Percentiles rank a stretch among this genome's conserved stretches.
These are phyloP conservation scores for Sweltsa coloradensis DNA, from an alignment of 1,140 invertebrate species.

Conservation along the genomic window DNA sequence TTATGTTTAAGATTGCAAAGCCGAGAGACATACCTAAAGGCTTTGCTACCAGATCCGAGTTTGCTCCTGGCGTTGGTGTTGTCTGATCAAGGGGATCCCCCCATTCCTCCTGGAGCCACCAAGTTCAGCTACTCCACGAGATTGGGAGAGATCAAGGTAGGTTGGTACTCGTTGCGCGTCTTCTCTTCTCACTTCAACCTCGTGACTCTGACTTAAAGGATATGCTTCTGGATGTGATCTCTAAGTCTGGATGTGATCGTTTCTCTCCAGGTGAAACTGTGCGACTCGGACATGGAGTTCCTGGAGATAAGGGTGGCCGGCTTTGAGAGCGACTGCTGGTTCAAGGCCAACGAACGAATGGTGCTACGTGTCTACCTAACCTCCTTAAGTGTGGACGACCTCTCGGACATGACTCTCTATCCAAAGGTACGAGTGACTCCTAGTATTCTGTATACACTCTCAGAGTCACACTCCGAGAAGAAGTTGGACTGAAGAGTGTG, in stretches of 20 bases:
- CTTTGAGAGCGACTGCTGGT: slow-evolving; percentile 61
- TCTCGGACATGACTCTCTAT: slow-evolving; percentile 63
- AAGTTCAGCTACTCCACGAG: slow-evolving; percentile 65
- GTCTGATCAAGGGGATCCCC: slow-evolving; percentile 35
- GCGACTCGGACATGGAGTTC: slow-evolving; percentile 56
- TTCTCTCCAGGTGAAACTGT: no score
- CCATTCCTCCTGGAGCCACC: slow-evolving; percentile 57
- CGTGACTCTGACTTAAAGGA: no score
- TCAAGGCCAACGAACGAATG: slow-evolving; percentile 67
- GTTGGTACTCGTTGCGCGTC: no score
- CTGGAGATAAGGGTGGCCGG: slow-evolving; percentile 47
- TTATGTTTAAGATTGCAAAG: no score
- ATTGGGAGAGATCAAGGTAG: slow-evolving; percentile 43
- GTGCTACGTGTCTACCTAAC: slow-evolving; percentile 55
- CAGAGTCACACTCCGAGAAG: slow-evolving; percentile 9
- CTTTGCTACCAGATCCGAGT: no score
- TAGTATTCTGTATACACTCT: slow-evolving; percentile 19
- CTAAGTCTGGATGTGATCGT: no score
- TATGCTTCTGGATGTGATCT: no score
- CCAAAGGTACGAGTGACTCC: slow-evolving; percentile 44
- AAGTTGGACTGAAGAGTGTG: not conserved
- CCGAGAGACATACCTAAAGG: no score
- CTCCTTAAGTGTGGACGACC: slow-evolving; percentile 54
- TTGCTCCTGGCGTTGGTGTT: slow-evolving; percentile 1
- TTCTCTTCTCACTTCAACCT: no score